Evolutionary conservation across 1,140 invertebrate genomes (phyloP).

Genomic region (Atta texana): DNA sequence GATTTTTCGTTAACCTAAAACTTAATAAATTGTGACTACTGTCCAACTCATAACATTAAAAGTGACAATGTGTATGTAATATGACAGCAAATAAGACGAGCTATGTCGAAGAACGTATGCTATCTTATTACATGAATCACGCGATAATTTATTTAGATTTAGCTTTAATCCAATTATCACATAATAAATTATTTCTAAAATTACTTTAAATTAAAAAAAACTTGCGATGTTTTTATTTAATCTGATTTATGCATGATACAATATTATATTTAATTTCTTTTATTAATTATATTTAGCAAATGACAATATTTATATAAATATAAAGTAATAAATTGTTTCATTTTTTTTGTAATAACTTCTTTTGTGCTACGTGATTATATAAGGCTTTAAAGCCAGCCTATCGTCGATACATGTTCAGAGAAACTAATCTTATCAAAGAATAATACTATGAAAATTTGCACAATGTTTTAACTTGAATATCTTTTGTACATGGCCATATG

Average conservation of each 20-base stretch:
- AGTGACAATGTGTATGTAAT: neutral
- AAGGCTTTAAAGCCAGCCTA: conserved; percentile 17
- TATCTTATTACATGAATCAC: neutral
- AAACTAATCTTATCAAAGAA: conserved; percentile 47
- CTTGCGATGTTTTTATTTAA: neutral
- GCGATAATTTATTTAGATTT: neutral
- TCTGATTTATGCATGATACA: neutral
- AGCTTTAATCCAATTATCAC: neutral
- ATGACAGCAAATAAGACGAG: neutral
- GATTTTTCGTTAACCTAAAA: neutral
- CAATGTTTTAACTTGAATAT: conserved; percentile 28
- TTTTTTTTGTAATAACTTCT: neutral
- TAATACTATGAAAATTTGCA: conserved; percentile 37
- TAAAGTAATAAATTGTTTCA: neutral
- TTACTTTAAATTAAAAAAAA: neutral
- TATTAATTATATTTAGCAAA: neutral
- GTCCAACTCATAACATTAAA: conserved; percentile 3
- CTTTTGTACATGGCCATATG: neutral
- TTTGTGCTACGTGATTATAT: neutral
- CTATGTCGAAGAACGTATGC: neutral
- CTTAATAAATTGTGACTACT: neutral
- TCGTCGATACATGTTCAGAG: neutral
- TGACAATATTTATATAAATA: neutral
- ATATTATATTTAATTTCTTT: neutral
- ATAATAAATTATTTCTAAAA: neutral